Base-by-base conservation (phyloP, 2,888 invertebrate genomes). In the Cryptus armator region DNA sequence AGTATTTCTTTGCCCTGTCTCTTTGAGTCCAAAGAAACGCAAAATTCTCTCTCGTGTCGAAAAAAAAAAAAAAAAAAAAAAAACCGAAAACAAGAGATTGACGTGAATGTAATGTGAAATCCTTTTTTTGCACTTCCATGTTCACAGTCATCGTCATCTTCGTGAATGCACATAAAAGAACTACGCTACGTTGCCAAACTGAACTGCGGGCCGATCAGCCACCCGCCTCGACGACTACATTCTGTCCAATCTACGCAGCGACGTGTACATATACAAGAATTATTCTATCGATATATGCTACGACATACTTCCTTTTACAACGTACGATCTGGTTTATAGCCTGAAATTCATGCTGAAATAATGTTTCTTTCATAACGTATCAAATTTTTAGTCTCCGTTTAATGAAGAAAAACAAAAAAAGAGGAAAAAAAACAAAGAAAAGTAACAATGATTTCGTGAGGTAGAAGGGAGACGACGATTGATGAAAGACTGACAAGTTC, bases 71-170 rank as follows among this genome's bases (percentile, higher is more conserved):
- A 59, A 75, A 56, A 29, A 59, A 51, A 67, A 66, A 64, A 67
- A 59, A 59, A 59, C 37, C 83, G 80, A 46, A 75, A 83, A 83
- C 59, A 74, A 86, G 82, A 87, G 86, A 89, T 81, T 86, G 87
- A 87, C 87, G 87, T 88, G 83, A 87, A 86, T 86, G 87, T 90
- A 88, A 90, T 90, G 87, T 89, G 85, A 90, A 90, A 90, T 87
- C 86, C 86, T 92, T 88, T 84, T 85, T 92, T 92, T 93, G 91
- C 93, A 90, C 92, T 93, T 93, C 91, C 92, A 92, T 93, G 93
- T 93, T 93, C 93, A 92, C 93, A 93, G 93, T 93, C 93, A 93
- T 92, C 93, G 93, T 92, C 93, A 93, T 92, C 93, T 93, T 89
- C 93, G 93, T 91, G 93, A 93, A 93, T 93, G 93, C 92, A 93